Conservation (phyloP, 2,113 vertebrate genomes). For the Engystomops pustulosus region DNA sequence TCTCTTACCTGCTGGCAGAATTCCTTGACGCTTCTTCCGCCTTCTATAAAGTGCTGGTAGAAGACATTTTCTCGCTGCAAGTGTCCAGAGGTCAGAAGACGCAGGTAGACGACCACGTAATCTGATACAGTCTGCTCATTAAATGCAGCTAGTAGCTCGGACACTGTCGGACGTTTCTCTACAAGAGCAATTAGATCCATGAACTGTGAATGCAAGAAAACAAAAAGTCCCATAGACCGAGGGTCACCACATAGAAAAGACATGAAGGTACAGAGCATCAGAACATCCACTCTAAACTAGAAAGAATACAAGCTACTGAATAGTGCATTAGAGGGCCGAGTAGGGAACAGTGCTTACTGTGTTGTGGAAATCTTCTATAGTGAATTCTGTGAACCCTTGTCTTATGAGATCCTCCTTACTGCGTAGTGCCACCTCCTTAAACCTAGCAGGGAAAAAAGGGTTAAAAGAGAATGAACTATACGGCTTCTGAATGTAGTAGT, state of each 20-base stretch:
- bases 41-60: conserved; percentile 95
- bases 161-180: conserved; percentile 83
- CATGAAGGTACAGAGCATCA: neutral
- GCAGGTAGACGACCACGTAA: conserved; percentile 92
- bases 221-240: neutral
- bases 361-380: conserved; percentile 95
- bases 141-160: conserved; percentile 85
- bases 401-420: conserved; percentile 92
- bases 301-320: neutral
- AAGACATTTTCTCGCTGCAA: conserved; percentile 89
- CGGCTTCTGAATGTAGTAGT: too few relatives aligned
- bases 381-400: conserved; percentile 92
- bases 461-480: too few relatives aligned
- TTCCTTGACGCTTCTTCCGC: conserved; percentile 89
- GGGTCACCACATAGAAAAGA: neutral
- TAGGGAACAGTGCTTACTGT: conserved; percentile 76
- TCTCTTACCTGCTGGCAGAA: conserved; percentile 88
- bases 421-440: conserved; percentile 88
- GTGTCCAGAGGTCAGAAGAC: conserved; percentile 91
- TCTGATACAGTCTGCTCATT: conserved; percentile 94
- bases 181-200: conserved; percentile 93
- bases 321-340: neutral
- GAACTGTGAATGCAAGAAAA: conserved; percentile 72
- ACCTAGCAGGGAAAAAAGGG: conserved; percentile 68
- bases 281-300: neutral